These are phyloP conservation scores for Platanista minor DNA, from an alignment of 2,113 vertebrate species.

Conservation along the genomic window DNA sequence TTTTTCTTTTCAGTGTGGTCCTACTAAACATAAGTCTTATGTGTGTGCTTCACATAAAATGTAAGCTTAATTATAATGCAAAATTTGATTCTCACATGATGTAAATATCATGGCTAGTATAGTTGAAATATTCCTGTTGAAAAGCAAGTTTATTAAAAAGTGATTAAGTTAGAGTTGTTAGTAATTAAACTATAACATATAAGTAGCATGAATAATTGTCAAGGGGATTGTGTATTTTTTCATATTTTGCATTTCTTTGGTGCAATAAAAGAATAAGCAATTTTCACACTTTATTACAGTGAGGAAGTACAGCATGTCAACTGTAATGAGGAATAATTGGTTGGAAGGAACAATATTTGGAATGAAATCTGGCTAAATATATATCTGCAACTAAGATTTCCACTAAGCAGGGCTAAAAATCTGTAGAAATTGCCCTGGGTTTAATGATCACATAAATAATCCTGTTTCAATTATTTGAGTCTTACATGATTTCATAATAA, in stretches of 20 bases:
- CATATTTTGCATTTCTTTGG: slow-evolving; percentile 31
- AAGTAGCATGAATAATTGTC: slow-evolving; percentile 35
- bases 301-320: neutral
- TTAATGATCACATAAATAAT: slow-evolving; percentile 58
- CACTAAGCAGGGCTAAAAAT: slow-evolving; percentile 45
- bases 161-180: slow-evolving; percentile 58
- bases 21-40: neutral
- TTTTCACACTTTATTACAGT: neutral
- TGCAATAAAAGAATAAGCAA: slow-evolving; percentile 19
- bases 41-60: neutral
- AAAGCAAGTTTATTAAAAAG: slow-evolving; percentile 56
- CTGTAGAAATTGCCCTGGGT: slow-evolving; percentile 16
- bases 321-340: slow-evolving; percentile 33
- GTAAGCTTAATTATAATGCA: neutral
- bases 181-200: slow-evolving; percentile 44
- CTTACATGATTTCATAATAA: slow-evolving; percentile 46
- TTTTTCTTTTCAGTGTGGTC: neutral
- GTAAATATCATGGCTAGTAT: neutral
- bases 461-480: slow-evolving; percentile 35
- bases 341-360: slow-evolving; percentile 21
- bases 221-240: slow-evolving; percentile 11
- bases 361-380: slow-evolving; percentile 38
- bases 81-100: neutral
- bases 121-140: slow-evolving; percentile 33
- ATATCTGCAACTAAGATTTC: slow-evolving; percentile 7